These are phyloP conservation scores for Gymnarchus niloticus DNA, from an alignment of 2,113 vertebrate genomes.

Conservation along the genomic window DNA sequence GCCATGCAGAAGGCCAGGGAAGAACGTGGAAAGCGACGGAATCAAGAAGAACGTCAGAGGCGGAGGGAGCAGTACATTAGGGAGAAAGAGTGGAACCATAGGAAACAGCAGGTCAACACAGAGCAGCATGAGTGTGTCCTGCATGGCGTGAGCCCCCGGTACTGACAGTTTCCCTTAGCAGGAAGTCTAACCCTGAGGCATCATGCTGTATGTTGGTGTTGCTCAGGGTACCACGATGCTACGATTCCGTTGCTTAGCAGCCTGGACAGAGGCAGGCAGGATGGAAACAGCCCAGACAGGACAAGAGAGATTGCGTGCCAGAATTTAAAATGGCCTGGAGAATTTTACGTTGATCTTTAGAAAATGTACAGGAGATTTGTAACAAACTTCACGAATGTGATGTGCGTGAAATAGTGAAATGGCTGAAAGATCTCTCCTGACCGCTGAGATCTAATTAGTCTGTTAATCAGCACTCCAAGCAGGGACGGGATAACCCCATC, in stretches of 20 bases:
- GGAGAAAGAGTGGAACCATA: constrained; percentile 88
- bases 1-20: constrained; percentile 94
- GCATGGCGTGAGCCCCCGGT: constrained; percentile 50
- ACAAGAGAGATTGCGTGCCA: neutral
- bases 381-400: neutral
- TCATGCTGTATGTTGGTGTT: too few species aligned
- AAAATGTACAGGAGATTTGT: neutral
- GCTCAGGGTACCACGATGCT: too few species aligned
- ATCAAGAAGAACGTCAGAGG: constrained; percentile 85
- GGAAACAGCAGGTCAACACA: constrained; percentile 86
- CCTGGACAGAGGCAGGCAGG: neutral
- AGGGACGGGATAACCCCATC: too few species aligned
- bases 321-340: neutral
- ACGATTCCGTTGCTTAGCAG: neutral
- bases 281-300: too few species aligned
- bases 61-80: constrained; percentile 94
- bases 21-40: constrained; percentile 86
- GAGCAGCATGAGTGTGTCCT: constrained; percentile 46
- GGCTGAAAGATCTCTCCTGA: neutral
- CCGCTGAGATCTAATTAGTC: too few species aligned
- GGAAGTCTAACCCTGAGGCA: constrained; percentile 10
- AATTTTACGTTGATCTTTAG: neutral
- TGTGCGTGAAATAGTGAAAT: neutral
- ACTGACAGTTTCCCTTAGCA: neutral
- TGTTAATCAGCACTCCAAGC: neutral